Evolutionary conservation across 2,113 vertebrate species (phyloP).

Genomic region (Trichomycterus rosablanca): DNA sequence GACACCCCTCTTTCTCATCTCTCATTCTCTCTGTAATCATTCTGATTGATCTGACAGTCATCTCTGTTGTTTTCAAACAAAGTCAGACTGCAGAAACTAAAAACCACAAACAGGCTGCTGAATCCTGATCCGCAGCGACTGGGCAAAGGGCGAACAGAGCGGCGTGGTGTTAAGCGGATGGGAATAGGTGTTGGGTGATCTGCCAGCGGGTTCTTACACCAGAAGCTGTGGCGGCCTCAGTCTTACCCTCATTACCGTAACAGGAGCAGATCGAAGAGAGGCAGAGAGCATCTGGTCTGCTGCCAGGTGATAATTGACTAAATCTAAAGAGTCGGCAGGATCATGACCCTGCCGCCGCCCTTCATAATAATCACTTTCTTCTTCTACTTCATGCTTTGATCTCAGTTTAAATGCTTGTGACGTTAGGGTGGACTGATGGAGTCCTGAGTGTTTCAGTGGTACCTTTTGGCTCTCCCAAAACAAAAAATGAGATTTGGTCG

Average conservation of each 20-base stretch:
- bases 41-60: too few species aligned
- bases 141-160: slow-evolving; percentile 1
- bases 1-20: too few species aligned
- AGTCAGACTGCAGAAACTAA: too few species aligned
- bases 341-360: background rate
- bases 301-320: slow-evolving; percentile 17
- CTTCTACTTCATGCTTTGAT: background rate
- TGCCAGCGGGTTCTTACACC: slow-evolving; percentile 9
- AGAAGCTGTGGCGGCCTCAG: background rate
- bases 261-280: slow-evolving; percentile 11
- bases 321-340: background rate
- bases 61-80: too few species aligned
- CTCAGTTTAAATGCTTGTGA: background rate
- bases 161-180: background rate
- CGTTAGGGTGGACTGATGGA: background rate
- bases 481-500: too few species aligned
- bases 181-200: slow-evolving; percentile 6
- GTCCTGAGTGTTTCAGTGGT: too few species aligned
- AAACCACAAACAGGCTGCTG: background rate
- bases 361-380: background rate
- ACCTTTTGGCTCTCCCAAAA: too few species aligned
- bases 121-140: background rate
- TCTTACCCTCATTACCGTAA: slow-evolving; percentile 13
- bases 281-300: slow-evolving; percentile 1
- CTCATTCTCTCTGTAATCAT: too few species aligned